A percentile compares a stretch with the other conserved stretches of the same genome.
Evolutionary conservation across 2,888 invertebrate species (phyloP).

Genomic region (Linnaemya vulpina): DNA sequence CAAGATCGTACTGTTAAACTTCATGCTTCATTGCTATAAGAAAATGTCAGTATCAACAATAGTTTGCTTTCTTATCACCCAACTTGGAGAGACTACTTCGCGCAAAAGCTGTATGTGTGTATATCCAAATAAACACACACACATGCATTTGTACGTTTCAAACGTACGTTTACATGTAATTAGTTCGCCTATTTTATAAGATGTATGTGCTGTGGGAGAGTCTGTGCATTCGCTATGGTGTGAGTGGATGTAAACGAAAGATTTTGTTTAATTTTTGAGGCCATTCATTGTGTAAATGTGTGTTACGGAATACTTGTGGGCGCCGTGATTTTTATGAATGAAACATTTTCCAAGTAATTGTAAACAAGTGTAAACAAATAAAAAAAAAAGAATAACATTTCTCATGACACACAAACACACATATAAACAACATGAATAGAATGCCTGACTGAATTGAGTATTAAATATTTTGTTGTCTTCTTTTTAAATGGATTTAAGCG

Average conservation of each 20-base stretch:
- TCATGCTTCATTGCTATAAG: neutral
- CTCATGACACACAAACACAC: conserved; percentile 40
- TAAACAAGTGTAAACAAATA: conserved; percentile 59
- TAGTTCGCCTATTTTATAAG: conserved; percentile 30
- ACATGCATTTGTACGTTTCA: neutral
- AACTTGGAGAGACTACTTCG: neutral
- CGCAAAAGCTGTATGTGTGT: neutral
- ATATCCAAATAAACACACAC: neutral
- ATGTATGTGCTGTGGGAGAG: neutral
- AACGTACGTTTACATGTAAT: too few species aligned
- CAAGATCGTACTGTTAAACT: conserved; percentile 36
- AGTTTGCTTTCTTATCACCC: neutral
- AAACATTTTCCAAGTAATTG: conserved; percentile 62
- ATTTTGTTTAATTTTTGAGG: conserved; percentile 48
- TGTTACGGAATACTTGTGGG: conserved; percentile 53
- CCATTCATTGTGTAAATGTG: neutral
- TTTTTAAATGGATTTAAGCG: conserved; percentile 33
- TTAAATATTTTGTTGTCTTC: conserved; percentile 43
- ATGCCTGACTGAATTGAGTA: conserved; percentile 4
- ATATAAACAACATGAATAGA: too few species aligned
- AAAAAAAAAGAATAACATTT: conserved; percentile 29
- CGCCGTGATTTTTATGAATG: conserved; percentile 71
- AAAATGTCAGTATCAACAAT: neutral
- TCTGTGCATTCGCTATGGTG: neutral
- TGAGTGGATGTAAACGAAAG: conserved; percentile 31